Evolutionary conservation across 2,797 vertebrate genomes (phyloP).

Genomic region (Phrynocephalus guinanensis): DNA sequence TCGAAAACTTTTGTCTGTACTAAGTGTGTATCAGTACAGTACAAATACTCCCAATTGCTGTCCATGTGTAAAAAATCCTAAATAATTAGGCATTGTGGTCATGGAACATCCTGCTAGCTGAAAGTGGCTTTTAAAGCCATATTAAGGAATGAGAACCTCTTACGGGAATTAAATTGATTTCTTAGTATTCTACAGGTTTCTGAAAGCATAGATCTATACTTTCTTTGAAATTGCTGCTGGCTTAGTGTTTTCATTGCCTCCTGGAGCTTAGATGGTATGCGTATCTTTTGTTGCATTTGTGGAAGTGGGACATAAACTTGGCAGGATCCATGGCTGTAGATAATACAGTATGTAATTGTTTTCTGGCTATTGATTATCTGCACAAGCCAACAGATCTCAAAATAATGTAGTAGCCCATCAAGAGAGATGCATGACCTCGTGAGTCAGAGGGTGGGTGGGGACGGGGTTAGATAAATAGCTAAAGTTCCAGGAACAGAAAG

Average conservation of each 20-base stretch:
- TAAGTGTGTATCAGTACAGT: not conserved
- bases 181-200: slow-evolving; percentile 57
- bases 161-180: slow-evolving; percentile 71
- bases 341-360: not conserved
- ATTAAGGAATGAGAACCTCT: slow-evolving; percentile 52
- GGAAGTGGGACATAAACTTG: not conserved
- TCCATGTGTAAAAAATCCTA: not conserved
- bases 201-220: slow-evolving; percentile 63
- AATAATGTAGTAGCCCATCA: not conserved
- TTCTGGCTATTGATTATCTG: not conserved
- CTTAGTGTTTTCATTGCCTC: slow-evolving; percentile 41
- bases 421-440: not conserved
- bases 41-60: not conserved
- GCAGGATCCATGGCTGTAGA: not conserved
- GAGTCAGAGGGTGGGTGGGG: too few species aligned
- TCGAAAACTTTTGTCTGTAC: not conserved
- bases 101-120: slow-evolving; percentile 51
- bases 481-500: not conserved
- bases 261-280: slow-evolving; percentile 17
- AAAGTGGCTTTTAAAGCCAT: slow-evolving; percentile 27
- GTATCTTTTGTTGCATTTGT: not conserved
- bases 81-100: slow-evolving; percentile 39
- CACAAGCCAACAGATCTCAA: not conserved
- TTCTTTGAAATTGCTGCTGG: slow-evolving; percentile 49
- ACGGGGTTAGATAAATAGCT: not conserved